Percentiles rank a stretch among this genome's conserved stretches.
phyloP scores from a whole-genome alignment of 30 jellyfish, hydroid and myxozoan genomes.

The Hydractinia echinata region DNA sequence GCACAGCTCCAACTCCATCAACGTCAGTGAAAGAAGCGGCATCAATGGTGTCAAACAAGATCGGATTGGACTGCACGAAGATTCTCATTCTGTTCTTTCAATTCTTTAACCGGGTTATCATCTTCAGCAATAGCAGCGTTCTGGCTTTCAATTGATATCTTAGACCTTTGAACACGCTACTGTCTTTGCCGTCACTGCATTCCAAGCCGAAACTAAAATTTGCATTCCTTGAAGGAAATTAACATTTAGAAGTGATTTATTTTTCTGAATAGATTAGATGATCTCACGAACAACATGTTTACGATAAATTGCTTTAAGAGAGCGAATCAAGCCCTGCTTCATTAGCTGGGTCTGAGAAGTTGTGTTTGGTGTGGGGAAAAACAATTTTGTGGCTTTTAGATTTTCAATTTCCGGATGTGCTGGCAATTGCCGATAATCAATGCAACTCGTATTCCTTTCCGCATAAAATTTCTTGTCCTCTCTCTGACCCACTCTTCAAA shows the following conservation, averaged over 20 bases:
- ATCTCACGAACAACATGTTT: background rate
- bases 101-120: background rate
- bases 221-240: too few relatives aligned
- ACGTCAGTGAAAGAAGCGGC: conserved; percentile 23
- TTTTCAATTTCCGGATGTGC: conserved; percentile 41
- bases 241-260: too few relatives aligned
- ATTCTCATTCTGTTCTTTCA: conserved; percentile 9
- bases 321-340: conserved; percentile 37
- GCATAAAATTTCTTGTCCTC: background rate
- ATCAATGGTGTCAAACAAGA: conserved; percentile 14
- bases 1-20: conserved; percentile 17
- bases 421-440: conserved; percentile 47
- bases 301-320: conserved; percentile 40
- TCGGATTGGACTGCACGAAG: conserved; percentile 12
- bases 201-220: too few relatives aligned
- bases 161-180: background rate
- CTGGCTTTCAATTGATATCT: conserved; percentile 12
- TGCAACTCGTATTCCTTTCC: conserved; percentile 30
- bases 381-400: conserved; percentile 36
- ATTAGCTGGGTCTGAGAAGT: conserved; percentile 52
- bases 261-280: too few relatives aligned
- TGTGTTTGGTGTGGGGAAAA: conserved; percentile 51
- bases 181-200: too few relatives aligned
- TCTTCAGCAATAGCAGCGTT: conserved; percentile 15
- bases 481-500: too few relatives aligned